Conservation (phyloP, 1,140 invertebrate genomes). For the Phocides pigmalion region DNA sequence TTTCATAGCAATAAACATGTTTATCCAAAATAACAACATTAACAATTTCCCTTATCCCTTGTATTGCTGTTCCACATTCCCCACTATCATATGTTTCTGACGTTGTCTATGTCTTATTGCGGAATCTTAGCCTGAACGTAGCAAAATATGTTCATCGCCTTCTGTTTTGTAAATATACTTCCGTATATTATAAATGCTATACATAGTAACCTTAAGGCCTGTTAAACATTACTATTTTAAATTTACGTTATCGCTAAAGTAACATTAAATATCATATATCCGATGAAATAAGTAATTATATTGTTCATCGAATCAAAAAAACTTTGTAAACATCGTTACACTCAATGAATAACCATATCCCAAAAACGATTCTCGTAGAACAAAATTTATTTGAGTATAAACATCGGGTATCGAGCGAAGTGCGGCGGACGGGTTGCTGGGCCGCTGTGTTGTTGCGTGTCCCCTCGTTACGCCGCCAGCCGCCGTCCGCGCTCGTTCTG, state of each 20-base stretch:
- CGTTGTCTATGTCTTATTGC: constrained; percentile 38
- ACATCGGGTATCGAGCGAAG: constrained; percentile 13
- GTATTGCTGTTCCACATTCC: constrained; percentile 55
- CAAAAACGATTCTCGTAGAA: neutral
- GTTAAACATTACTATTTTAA: too few species aligned
- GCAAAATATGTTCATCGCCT: neutral
- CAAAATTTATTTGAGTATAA: constrained; percentile 27
- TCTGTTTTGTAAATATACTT: neutral
- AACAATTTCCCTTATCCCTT: constrained; percentile 66
- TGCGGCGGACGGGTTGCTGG: constrained; percentile 14
- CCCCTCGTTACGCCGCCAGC: constrained; percentile 71
- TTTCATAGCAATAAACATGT: constrained; percentile 83
- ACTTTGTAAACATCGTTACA: constrained; percentile 5
- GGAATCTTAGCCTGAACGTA: neutral
- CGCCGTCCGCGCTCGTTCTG: constrained; percentile 64
- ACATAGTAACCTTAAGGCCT: too few species aligned
- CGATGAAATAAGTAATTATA: neutral
- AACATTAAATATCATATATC: neutral
- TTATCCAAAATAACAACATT: constrained; percentile 81
- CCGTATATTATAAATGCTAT: neutral
- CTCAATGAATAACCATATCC: constrained; percentile 21
- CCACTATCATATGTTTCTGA: constrained; percentile 58
- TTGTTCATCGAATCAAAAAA: neutral
- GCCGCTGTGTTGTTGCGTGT: constrained; percentile 53
- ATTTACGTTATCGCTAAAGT: neutral